phyloP scores from a whole-genome alignment of 2,888 invertebrate genomes.

The Axea sp. region DNA sequence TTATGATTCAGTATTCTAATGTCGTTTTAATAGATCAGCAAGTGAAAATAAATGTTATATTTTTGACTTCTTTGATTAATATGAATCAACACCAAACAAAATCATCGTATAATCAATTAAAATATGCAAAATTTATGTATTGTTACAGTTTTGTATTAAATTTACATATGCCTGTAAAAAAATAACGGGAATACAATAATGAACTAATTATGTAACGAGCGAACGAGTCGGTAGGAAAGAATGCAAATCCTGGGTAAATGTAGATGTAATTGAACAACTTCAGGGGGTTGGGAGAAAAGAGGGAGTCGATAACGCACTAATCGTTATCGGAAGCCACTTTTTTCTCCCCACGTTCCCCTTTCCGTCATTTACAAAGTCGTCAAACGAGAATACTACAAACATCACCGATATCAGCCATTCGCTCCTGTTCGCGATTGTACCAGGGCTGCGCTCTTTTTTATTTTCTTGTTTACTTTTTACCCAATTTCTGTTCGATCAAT shows the following conservation, averaged over 20 bases:
- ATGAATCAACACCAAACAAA: no score
- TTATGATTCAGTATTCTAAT: background rate
- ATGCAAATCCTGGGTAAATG: slow-evolving; percentile 43
- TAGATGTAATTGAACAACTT: slow-evolving; percentile 48
- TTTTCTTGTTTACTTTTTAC: no score
- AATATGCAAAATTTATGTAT: no score
- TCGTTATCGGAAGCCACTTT: slow-evolving; percentile 72
- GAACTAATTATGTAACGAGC: slow-evolving; percentile 63
- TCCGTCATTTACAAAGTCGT: slow-evolving; percentile 64
- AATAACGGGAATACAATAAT: slow-evolving; percentile 41
- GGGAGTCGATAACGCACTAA: slow-evolving; percentile 70
- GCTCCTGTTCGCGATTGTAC: slow-evolving; percentile 64
- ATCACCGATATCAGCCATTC: slow-evolving; percentile 63
- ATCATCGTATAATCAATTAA: no score
- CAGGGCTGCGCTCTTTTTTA: slow-evolving; percentile 49
- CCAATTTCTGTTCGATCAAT: no score
- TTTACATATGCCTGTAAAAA: background rate
- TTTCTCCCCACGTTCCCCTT: slow-evolving; percentile 61
- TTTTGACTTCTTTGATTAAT: no score
- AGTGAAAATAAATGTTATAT: no score
- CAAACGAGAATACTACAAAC: slow-evolving; percentile 69
- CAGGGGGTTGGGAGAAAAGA: slow-evolving; percentile 56
- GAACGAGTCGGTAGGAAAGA: slow-evolving; percentile 25
- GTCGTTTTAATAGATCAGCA: background rate
- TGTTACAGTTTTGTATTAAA: no score